Evolutionary conservation across 35 echinoderm and acorn worm genomes (phyloP), one percentile per base, ranked within the genome.

Genomic region (Acanthaster planci): DNA sequence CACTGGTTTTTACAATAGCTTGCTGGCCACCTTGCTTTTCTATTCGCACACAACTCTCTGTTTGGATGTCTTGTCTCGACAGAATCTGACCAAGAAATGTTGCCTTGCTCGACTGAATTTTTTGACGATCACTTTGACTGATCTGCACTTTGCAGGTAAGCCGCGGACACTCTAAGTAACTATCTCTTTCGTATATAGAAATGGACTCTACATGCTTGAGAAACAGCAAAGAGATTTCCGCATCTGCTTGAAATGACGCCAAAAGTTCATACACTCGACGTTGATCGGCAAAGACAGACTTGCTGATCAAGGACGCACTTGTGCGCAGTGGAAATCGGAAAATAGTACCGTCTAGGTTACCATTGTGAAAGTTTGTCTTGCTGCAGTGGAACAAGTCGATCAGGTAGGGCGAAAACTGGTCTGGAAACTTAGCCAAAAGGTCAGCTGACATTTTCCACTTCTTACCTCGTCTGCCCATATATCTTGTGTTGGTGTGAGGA

Each of bases 161-260:
- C 36, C 34, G 8, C 4, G 81, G 81, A 12, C 59, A 2, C 56
- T 23, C 52, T 35, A 58, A 7, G 7, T 26, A 3, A 83, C 37
- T 8, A 51, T 7, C 44, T 35, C 44, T 83, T 39, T 83, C 38
- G 37, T 59, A 83, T 5, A 83, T 34, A 32, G 51, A 29, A 16
- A 83, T 40, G 31, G 81, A 83, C 22, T 57, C 26, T 16, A 83
- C 81, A 36, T 59, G 53, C 23, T 83, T 83, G n/a, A 83, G 81
- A 57, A 83, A 83, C 15, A 83, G 32, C 14, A 83, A 53, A 58
- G 81, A 83, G 22, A 83, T 54, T 34, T 83, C 81, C 1, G 81
- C 51, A 83, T 83, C 81, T 58, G 26, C 59, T 37, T 83, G 51
- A 37, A 83, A 59, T 37, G 81, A 83, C 15, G 22, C 21, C 31